A percentile compares a stretch with the other conserved stretches of the same genome.
These are phyloP conservation scores for Callinectes sapidus DNA, from an alignment of 2,888 invertebrate species.

Conservation along the genomic window DNA sequence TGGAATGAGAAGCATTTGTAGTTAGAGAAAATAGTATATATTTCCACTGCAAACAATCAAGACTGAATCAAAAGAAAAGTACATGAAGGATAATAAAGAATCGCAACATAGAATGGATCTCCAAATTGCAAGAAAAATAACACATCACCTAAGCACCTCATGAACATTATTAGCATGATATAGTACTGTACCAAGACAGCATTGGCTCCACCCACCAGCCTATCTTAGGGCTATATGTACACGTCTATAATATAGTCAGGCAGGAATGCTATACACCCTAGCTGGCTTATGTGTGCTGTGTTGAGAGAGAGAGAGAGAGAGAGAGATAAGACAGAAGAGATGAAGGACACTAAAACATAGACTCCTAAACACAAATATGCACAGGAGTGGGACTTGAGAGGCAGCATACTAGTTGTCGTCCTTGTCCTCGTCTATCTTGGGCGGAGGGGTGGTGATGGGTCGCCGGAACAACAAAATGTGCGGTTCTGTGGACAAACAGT, in stretches of 20 bases:
- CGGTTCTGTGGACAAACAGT: conserved; percentile 82
- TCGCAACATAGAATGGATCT: not conserved
- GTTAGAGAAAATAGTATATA: conserved; percentile 1
- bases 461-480: conserved; percentile 87
- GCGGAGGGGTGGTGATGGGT: conserved; percentile 65
- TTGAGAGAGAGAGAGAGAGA: not conserved
- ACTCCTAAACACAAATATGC: not conserved
- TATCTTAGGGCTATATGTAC: conserved; percentile 24
- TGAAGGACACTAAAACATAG: not conserved
- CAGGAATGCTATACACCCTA: not conserved
- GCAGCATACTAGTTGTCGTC: conserved; percentile 39
- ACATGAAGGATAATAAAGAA: conserved; percentile 6
- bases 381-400: no score
- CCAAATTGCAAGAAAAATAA: not conserved
- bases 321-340: not conserved
- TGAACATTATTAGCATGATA: not conserved
- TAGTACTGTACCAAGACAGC: not conserved
- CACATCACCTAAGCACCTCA: not conserved
- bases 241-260: not conserved
- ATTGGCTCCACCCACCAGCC: not conserved
- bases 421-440: conserved; percentile 68
- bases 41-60: conserved; percentile 20
- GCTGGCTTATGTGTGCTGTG: not conserved
- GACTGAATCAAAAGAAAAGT: conserved; percentile 8
- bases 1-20: not conserved